Percentiles rank a stretch among this genome's conserved stretches.
Evolutionary conservation across 2,888 invertebrate genomes (phyloP).

Genomic region (Heliconius charithonia): DNA sequence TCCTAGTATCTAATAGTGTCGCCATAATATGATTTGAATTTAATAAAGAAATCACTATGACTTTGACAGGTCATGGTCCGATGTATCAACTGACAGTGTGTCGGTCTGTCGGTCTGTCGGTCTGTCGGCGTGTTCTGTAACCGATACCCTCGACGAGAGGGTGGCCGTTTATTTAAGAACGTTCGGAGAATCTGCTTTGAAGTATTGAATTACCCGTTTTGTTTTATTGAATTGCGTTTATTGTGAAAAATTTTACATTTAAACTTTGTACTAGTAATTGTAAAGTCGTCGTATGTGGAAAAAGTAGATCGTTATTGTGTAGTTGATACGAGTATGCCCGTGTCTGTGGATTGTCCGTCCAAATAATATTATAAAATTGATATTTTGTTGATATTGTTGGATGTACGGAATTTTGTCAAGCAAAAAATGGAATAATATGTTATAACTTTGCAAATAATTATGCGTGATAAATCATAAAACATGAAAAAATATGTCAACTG

Average conservation of each 20-base stretch:
- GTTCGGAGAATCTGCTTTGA: conserved; percentile 62
- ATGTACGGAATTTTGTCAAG: neutral
- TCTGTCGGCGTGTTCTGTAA: conserved; percentile 55
- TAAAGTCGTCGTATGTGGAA: too few relatives aligned
- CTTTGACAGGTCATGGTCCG: conserved; percentile 63
- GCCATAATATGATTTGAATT: conserved; percentile 34
- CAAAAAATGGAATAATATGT: too few relatives aligned
- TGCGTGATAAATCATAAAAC: too few relatives aligned
- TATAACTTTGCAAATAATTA: too few relatives aligned
- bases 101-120: conserved; percentile 37
- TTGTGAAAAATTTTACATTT: neutral
- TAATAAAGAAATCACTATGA: conserved; percentile 45
- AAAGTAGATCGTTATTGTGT: neutral
- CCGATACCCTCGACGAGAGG: conserved; percentile 60
- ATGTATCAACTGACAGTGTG: conserved; percentile 62
- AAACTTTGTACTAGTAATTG: neutral
- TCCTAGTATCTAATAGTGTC: conserved; percentile 17
- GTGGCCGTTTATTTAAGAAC: conserved; percentile 68
- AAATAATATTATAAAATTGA: neutral
- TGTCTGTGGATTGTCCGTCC: neutral
- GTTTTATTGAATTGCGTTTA: neutral
- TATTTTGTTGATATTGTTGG: neutral
- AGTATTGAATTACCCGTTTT: conserved; percentile 57
- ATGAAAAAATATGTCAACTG: too few relatives aligned
- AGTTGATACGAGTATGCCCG: neutral